Percentiles rank a stretch among this genome's conserved stretches.
phyloP scores from a whole-genome alignment of 2,797 vertebrate species.

The Percopsis omiscomaycus region DNA sequence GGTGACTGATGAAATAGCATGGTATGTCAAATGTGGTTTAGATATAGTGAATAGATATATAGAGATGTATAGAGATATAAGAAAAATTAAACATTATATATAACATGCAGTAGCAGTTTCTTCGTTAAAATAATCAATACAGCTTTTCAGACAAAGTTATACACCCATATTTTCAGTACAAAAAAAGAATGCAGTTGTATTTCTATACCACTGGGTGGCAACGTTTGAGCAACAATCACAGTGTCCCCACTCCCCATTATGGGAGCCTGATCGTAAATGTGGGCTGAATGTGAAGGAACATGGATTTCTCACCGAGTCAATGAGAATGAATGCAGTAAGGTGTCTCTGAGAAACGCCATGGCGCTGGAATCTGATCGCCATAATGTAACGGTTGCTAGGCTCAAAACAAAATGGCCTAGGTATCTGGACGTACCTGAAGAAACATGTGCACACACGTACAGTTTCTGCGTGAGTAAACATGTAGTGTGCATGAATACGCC shows the following conservation, averaged over 20 bases:
- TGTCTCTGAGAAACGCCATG: constrained; percentile 76
- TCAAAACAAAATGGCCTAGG: constrained; percentile 89
- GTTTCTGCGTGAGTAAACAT: not conserved
- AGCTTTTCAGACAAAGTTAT: not conserved
- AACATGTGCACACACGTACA: not conserved
- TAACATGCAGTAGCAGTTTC: no score
- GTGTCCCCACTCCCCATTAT: not conserved
- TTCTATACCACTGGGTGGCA: constrained; percentile 33
- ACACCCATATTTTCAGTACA: not conserved
- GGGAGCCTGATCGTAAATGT: not conserved
- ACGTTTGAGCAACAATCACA: not conserved
- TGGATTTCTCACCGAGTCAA: constrained; percentile 82
- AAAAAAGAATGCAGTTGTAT: not conserved
- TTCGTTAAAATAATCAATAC: no score
- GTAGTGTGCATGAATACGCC: not conserved
- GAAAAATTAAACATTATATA: no score
- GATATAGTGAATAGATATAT: no score
- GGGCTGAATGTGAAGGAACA: no score
- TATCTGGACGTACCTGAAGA: constrained; percentile 79
- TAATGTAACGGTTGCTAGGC: constrained; percentile 79
- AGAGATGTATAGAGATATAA: no score
- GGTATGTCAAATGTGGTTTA: no score
- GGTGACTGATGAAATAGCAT: no score
- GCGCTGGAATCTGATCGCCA: constrained; percentile 82
- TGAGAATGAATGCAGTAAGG: constrained; percentile 79